Percentiles rank a stretch among this genome's conserved stretches.
These are phyloP conservation scores for Scomber scombrus DNA, from an alignment of 2,113 vertebrate species.

Conservation along the genomic window DNA sequence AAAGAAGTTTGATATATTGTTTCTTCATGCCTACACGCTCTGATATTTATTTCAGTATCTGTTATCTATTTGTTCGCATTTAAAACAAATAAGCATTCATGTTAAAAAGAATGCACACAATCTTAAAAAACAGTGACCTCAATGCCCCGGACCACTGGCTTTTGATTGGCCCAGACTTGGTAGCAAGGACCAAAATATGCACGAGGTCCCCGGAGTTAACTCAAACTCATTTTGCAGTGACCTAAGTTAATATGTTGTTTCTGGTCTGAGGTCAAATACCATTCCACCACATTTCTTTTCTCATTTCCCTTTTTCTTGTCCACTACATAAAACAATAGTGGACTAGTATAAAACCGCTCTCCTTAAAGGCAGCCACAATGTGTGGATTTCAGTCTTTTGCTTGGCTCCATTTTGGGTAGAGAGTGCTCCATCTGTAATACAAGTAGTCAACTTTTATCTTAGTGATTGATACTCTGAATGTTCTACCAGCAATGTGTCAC, in stretches of 20 bases:
- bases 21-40: background rate
- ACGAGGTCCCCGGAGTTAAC: background rate
- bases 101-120: background rate
- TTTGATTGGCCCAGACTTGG: conserved; percentile 1
- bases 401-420: conserved; percentile 15
- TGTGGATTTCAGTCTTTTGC: conserved; percentile 35
- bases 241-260: conserved; percentile 27
- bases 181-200: conserved; percentile 20
- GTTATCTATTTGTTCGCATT: background rate
- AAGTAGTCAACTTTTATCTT: conserved; percentile 1
- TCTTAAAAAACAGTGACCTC: background rate
- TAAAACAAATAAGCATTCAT: background rate
- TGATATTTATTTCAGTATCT: background rate
- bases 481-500: conserved; percentile 30
- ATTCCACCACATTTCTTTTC: conserved; percentile 40
- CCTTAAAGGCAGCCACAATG: conserved; percentile 17
- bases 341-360: conserved; percentile 52
- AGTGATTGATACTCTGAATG: conserved; percentile 2
- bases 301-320: conserved; percentile 13
- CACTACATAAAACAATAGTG: conserved; percentile 24
- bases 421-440: background rate
- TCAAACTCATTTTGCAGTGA: conserved; percentile 10
- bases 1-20: no score
- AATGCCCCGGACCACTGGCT: background rate
- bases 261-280: conserved; percentile 52